Evolutionary conservation across 2,797 vertebrate genomes (phyloP), one percentile per base, ranked within the genome.

Genomic region (Fringilla coelebs): DNA sequence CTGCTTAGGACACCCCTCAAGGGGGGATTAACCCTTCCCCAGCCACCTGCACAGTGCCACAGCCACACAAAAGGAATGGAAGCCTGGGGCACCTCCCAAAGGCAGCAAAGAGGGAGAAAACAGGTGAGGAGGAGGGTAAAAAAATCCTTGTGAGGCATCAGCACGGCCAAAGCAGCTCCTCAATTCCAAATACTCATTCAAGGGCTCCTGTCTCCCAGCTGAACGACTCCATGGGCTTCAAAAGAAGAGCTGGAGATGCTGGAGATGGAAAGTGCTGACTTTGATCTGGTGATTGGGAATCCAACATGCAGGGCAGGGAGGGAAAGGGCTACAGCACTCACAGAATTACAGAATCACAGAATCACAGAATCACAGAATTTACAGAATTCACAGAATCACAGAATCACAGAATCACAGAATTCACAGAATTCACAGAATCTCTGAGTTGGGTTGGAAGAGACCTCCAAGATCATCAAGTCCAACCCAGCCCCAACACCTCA

Each of bases 231-330:
- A 81, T 5, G 17, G 62, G 36, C 54, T 88, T 88, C 46, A 55
- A 48, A 28, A 18, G 16, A 18, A 66, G 32, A 55, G 52, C 79
- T 81, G 61, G 49, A 49, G 61, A 51, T 17, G 76, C 72, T 78
- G 52, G 25, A 62, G 82, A 70, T 34, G 24, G 79, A 55, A 88
- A 86, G 65, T 34, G 76, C 71, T 89, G 88, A n/a, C 41, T 62
- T 29, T 7, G 46, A 49, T 49, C 74, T 55, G 1, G 7, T 1
- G 6, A 18, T 49, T 65, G 68, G 5, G 25, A 48, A 75, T n/a
- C 29, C 28, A 16, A 5, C 14, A 12, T 0, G 0, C 29, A 32
- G 51, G 26, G 15, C 32, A 29, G 57, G 13, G 1, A 82, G 40
- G 55, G 72, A 43, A 10, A 63, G 24, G 4, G 7, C 49, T 54